Evolutionary conservation across 2,113 vertebrate genomes (phyloP), one percentile per base, ranked within the genome.

Genomic region (Pipa parva): DNA sequence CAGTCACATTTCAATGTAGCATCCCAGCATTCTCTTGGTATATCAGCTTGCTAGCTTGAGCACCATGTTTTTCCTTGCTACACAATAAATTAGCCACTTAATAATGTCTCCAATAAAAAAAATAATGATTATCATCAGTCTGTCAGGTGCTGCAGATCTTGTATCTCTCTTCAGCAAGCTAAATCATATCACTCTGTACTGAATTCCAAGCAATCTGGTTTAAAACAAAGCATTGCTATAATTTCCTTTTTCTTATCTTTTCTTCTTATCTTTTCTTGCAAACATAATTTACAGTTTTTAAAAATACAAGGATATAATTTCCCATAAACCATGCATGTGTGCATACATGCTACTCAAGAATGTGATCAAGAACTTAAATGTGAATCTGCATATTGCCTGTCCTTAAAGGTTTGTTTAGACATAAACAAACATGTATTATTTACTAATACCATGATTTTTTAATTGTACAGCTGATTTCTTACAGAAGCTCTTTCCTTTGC

Each of bases 61-160:
- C 20, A 22, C 55, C 15, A 12, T 21, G 31, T 36, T 20, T 9
- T 24, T 33, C 29, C 22, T n/a, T 20, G 57, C 57, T 59, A 28
- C 57, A 39, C 48, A 59, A 27, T 52, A 69, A 51, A 37, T 26
- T 57, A 60, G 33, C 68, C 55, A 15, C 25, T 71, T 55, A 63
- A 37, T 57, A 71, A 71, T 63, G 68, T 46, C 63, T 37, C 59
- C 58, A 71, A 63, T 71, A 69, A 59, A 56, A n/a, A n/a, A 68
- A 59, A 59, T 59, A 59, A 68, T 52, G 56, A 59, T 68, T 36
- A 52, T 68, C 56, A 68, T 60, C 46, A 51, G 46, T 52, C 65
- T 69, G 37, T 24, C 59, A n/a, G 57, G 57, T 21, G 50, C 31
- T 60, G 46, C 48, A 4, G 45, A 52, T 45, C 24, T 59, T 46